Conservation (phyloP, 2,113 vertebrate species). For the Alces alces region DNA sequence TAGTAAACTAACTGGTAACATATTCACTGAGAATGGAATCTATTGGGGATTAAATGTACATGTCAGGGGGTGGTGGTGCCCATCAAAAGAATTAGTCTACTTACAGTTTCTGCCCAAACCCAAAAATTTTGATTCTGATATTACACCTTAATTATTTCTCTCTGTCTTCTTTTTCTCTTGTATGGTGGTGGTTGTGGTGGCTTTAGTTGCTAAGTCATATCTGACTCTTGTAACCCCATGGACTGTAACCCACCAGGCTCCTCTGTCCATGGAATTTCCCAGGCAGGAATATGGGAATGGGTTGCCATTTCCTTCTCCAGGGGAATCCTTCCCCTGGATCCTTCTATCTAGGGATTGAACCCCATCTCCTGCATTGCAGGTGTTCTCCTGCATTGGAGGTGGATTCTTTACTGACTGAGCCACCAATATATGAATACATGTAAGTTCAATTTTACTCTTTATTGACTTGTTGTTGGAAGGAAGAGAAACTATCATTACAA, state of each 20-base stretch:
- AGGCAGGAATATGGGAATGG: not conserved
- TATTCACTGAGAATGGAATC: not conserved
- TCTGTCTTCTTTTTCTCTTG: not conserved
- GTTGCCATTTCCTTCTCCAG: not conserved
- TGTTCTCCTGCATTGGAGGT: not conserved
- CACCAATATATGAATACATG: not conserved
- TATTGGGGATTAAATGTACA: not conserved
- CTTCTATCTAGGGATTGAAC: not conserved
- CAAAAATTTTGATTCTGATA: not conserved
- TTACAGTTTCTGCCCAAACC: not conserved
- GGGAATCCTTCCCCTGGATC: not conserved
- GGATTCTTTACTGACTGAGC: not conserved
- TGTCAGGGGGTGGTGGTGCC: fast-evolving
- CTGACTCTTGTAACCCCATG: not conserved
- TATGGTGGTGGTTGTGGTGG: not conserved
- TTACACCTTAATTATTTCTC: not conserved
- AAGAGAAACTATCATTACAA: not conserved
- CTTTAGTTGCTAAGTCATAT: not conserved
- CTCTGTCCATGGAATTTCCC: not conserved
- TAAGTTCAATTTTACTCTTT: not conserved
- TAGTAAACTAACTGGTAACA: not conserved
- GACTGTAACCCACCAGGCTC: not conserved
- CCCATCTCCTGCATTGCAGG: not conserved
- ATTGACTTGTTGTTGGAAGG: not conserved
- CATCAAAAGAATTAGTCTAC: not conserved